phyloP scores from a whole-genome alignment of 1,140 invertebrate species.

The Drosophila mojavensis region DNA sequence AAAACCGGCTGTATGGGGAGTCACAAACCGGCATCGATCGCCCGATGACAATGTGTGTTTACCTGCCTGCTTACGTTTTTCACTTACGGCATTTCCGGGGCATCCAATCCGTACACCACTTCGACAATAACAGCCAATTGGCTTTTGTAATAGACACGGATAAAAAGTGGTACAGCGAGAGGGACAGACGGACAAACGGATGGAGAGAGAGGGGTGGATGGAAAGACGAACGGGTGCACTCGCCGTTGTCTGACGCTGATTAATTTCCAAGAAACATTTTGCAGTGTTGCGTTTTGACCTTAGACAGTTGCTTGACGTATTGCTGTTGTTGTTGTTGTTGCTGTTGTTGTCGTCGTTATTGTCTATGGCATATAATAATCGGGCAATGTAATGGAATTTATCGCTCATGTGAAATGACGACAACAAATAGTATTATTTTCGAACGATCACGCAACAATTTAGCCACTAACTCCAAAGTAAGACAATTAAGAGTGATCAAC shows the following conservation, averaged over 20 bases:
- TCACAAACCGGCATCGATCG: slow-evolving; percentile 22
- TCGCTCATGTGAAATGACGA: slow-evolving; percentile 10
- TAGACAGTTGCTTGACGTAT: slow-evolving; percentile 17
- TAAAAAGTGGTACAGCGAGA: background rate
- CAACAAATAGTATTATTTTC: background rate
- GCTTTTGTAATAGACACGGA: slow-evolving; percentile 13
- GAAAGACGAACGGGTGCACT: background rate
- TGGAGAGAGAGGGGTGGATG: background rate
- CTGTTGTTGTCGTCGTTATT: slow-evolving; percentile 1
- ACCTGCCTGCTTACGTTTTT: background rate
- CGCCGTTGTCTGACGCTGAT: background rate
- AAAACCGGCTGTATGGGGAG: slow-evolving; percentile 35
- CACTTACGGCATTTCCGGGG: slow-evolving; percentile 28
- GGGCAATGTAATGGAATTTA: slow-evolving; percentile 24
- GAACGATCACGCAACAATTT: slow-evolving; percentile 24
- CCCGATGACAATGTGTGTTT: slow-evolving; percentile 1
- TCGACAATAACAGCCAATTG: slow-evolving; percentile 24
- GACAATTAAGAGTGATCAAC: background rate
- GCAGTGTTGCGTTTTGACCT: slow-evolving; percentile 26
- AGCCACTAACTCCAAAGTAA: slow-evolving; percentile 8
- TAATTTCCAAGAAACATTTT: slow-evolving; percentile 33
- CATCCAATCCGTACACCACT: slow-evolving; percentile 16
- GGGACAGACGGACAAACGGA: background rate
- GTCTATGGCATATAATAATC: slow-evolving; percentile 20
- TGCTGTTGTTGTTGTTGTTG: slow-evolving; percentile 11